phyloP scores from a whole-genome alignment of 2,797 vertebrate genomes.

The Orestias chungarensis region DNA sequence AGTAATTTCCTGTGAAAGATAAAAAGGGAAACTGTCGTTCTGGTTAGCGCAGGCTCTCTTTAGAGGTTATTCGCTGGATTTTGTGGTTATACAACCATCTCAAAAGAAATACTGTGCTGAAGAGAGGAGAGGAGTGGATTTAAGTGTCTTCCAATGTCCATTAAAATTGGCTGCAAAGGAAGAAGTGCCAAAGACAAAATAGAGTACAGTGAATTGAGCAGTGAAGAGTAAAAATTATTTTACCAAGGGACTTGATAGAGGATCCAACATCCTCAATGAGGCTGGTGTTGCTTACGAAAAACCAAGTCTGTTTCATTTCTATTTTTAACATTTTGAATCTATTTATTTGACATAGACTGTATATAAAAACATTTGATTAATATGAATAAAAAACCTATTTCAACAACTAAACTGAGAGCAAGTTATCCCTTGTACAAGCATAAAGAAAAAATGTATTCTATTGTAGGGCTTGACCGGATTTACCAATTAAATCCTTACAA shows the following conservation, averaged over 20 bases:
- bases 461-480: background rate
- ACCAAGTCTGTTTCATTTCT: background rate
- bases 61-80: background rate
- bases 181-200: background rate
- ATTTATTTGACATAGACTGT: background rate
- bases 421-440: background rate
- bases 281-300: background rate
- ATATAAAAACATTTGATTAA: background rate
- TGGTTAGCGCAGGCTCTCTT: background rate
- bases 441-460: background rate
- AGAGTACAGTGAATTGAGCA: background rate
- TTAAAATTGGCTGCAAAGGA: background rate
- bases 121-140: conserved; percentile 2
- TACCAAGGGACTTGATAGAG: background rate
- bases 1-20: background rate
- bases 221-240: background rate
- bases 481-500: background rate
- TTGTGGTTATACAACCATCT: conserved; percentile 10
- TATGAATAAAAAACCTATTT: background rate
- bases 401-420: background rate
- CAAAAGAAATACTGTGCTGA: background rate
- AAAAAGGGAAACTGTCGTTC: background rate
- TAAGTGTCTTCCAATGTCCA: background rate
- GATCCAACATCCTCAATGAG: background rate
- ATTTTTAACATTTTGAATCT: background rate